Evolutionary conservation across 1,140 invertebrate genomes (phyloP), one percentile per base, ranked within the genome.

Genomic region (Solenopsis invicta): DNA sequence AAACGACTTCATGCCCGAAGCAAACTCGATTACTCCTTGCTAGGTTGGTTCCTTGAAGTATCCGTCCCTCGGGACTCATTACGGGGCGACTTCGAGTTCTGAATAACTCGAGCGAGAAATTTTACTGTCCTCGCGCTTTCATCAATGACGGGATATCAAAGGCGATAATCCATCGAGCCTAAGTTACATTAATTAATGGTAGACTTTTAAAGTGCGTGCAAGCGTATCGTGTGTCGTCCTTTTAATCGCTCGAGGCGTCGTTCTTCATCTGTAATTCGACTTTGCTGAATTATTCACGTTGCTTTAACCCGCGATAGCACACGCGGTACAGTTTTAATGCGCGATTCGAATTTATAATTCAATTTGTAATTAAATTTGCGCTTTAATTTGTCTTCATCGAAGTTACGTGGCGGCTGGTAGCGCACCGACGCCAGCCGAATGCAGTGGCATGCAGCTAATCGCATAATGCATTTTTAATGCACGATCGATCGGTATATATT

Each of bases 1-100:
- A 90, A 90, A 90, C 88, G 85, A 90, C 67, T 78, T 74, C 71
- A 64, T 69, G 88, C 80, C 52, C 50, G 45, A 69, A 62, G 76
- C 77, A 90, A 90, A 90, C 85, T 89, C 76, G 88, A 89, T 89
- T 87, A 85, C 72, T 89, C 85, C 71, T 89, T 56, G 72, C 54
- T 71, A 34, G 85, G 69, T 87, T 87, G 64, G 56, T 54, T 90
- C 61, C 52, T 80, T 41, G 29, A 87, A 52, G 72, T 81, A 77
- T 86, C 69, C 75, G 48, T 75, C 75, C 86, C 59, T n/a, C 45
- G 74, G 56, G 88, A 89, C 88, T 90, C 89, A 77, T 90, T 90
- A 90, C 59, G 29, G 21, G 29, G 45, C 45, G 41, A 84, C 56
- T 75, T 78, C 24, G 50, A 72, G 54, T 16, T 29, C 29, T 71